These are phyloP conservation scores for Brachyptera risi DNA, from an alignment of 2,888 invertebrate species.

Conservation along the genomic window DNA sequence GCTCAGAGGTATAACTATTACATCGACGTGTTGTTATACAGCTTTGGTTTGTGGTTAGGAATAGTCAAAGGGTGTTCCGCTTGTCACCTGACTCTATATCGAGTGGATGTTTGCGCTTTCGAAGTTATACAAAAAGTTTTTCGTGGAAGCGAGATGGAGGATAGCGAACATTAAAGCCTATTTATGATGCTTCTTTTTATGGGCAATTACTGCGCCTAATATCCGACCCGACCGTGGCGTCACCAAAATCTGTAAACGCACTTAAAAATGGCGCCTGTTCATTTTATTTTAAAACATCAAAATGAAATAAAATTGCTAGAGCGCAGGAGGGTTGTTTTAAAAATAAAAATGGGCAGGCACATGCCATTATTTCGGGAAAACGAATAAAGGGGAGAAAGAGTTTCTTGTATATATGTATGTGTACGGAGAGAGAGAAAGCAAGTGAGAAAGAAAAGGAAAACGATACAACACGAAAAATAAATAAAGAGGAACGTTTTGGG, in stretches of 20 bases:
- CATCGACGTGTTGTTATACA: no score
- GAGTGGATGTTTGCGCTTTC: no score
- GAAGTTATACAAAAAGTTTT: no score
- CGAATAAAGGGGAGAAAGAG: not conserved
- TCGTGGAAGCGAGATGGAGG: no score
- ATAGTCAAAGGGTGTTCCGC: no score
- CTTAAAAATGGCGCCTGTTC: slow-evolving; percentile 22
- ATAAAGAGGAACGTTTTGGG: slow-evolving; percentile 11
- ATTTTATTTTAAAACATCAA: slow-evolving; percentile 21
- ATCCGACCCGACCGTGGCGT: not conserved
- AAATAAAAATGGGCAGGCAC: slow-evolving; percentile 19
- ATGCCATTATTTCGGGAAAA: slow-evolving; percentile 15
- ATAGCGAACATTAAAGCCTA: not conserved
- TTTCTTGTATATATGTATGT: slow-evolving; percentile 10
- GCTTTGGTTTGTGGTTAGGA: no score
- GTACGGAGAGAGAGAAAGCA: not conserved
- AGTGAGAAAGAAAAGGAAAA: no score
- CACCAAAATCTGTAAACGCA: slow-evolving; percentile 21
- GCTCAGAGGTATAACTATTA: not conserved
- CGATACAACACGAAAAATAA: slow-evolving; percentile 15
- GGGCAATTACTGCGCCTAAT: slow-evolving; percentile 17
- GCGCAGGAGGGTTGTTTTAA: slow-evolving; percentile 14
- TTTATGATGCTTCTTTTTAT: slow-evolving; percentile 1
- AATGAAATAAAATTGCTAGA: slow-evolving; percentile 18
- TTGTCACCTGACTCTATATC: no score